Evolutionary conservation across 2,888 invertebrate species (phyloP).

Genomic region (Mesorhabditis spiculigera): DNA sequence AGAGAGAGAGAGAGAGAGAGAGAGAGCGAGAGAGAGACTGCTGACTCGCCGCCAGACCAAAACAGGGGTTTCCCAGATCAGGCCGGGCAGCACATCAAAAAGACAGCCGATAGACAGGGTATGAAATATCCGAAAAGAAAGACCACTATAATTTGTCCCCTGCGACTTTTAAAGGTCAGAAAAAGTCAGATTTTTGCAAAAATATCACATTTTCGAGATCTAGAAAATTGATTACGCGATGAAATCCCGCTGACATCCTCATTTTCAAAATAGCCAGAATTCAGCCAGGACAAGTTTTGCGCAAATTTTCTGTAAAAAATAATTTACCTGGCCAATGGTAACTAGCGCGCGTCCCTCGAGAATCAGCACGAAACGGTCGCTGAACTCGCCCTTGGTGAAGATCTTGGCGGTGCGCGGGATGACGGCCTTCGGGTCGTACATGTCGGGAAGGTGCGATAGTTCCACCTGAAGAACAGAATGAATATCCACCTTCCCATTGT

Average conservation of each 20-base stretch:
- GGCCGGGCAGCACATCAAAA: too few relatives aligned
- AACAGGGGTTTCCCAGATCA: too few relatives aligned
- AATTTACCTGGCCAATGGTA: slow-evolving; percentile 71
- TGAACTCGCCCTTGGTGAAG: slow-evolving; percentile 64
- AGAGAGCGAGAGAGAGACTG: background rate
- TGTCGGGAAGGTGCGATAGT: slow-evolving; percentile 43
- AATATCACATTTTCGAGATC: too few relatives aligned
- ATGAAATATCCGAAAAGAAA: too few relatives aligned
- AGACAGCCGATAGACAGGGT: too few relatives aligned
- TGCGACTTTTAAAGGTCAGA: too few relatives aligned
- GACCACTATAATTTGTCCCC: too few relatives aligned
- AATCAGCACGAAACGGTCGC: slow-evolving; percentile 90
- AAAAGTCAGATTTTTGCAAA: too few relatives aligned
- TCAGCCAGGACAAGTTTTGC: background rate
- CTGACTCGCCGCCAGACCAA: too few relatives aligned
- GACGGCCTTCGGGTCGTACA: slow-evolving; percentile 41
- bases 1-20: background rate
- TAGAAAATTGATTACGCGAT: background rate
- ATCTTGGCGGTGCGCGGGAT: slow-evolving; percentile 52
- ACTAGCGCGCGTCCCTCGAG: slow-evolving; percentile 85
- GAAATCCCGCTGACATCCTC: background rate
- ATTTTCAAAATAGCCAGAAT: background rate
- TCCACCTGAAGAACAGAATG: slow-evolving; percentile 41
- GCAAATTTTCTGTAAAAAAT: background rate
- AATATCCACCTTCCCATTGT: too few relatives aligned